Conservation (phyloP, 2,797 vertebrate genomes). For the Erithacus rubecula region DNA sequence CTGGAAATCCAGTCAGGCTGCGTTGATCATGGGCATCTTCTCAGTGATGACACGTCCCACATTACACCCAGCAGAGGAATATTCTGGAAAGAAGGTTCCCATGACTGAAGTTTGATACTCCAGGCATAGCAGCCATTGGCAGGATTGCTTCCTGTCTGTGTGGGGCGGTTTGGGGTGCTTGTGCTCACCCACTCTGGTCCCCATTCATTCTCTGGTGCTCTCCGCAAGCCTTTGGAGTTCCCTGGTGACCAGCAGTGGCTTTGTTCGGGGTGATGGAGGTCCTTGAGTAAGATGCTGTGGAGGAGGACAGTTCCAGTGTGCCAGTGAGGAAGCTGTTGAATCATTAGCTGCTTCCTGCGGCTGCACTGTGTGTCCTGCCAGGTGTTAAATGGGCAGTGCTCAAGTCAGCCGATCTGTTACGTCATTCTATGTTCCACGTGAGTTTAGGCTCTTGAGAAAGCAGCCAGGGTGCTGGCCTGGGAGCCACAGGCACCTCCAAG, state of each 20-base stretch:
- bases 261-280: neutral
- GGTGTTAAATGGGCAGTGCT: neutral
- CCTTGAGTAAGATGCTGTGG: neutral
- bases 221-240: neutral
- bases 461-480: neutral
- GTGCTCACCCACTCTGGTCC: neutral
- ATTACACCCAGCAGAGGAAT: neutral
- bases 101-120: neutral
- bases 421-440: rapidly evolving
- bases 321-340: neutral
- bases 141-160: neutral
- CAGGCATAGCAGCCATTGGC: neutral
- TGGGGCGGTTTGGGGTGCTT: neutral
- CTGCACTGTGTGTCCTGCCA: neutral
- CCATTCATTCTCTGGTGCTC: rapidly evolving
- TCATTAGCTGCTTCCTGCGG: neutral
- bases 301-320: neutral
- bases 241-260: rapidly evolving
- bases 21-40: neutral
- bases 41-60: neutral
- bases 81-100: neutral
- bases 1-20: neutral
- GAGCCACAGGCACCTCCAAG: rapidly evolving
- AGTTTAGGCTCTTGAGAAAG: neutral
- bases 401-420: neutral